phyloP scores from a whole-genome alignment of 2,113 vertebrate species.

The Reinhardtius hippoglossoides region DNA sequence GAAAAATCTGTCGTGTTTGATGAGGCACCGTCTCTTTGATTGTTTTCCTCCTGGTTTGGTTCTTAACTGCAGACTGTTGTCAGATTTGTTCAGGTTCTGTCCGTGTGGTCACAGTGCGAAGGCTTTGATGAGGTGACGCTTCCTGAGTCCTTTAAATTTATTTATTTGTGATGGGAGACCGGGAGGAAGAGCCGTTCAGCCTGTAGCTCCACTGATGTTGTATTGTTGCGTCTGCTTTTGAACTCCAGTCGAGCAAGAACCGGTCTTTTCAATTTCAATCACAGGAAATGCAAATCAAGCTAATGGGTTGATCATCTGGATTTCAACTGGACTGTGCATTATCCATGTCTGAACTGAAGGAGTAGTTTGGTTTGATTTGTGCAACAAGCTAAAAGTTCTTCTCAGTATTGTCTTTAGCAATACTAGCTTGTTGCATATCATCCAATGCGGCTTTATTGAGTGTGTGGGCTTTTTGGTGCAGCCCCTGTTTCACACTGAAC shows the following conservation, averaged over 20 bases:
- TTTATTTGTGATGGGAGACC: not conserved
- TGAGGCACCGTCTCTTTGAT: not conserved
- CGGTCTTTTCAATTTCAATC: not conserved
- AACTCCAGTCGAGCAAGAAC: not conserved
- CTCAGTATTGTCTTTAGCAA: slow-evolving; percentile 22
- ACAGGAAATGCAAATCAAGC: not conserved
- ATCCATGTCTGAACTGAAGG: too few species aligned
- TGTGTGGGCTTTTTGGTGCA: slow-evolving; percentile 24
- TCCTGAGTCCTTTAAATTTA: not conserved
- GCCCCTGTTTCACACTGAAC: slow-evolving; percentile 37
- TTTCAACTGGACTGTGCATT: not conserved
- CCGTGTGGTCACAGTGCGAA: not conserved
- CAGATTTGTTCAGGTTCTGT: not conserved
- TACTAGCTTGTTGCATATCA: slow-evolving; percentile 30
- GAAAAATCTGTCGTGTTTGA: not conserved
- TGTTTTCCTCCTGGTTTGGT: not conserved
- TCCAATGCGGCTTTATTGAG: slow-evolving; percentile 35
- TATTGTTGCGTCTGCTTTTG: not conserved
- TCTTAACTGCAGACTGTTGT: not conserved
- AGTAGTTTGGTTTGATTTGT: not conserved
- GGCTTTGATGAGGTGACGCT: not conserved
- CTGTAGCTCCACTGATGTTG: too few species aligned
- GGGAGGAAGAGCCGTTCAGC: not conserved
- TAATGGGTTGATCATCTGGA: not conserved
- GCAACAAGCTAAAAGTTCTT: slow-evolving; percentile 4